Percentiles rank a stretch among this genome's conserved stretches.
Evolutionary conservation across 2,113 vertebrate species (phyloP).

Genomic region (Protomyctophum bolini): DNA sequence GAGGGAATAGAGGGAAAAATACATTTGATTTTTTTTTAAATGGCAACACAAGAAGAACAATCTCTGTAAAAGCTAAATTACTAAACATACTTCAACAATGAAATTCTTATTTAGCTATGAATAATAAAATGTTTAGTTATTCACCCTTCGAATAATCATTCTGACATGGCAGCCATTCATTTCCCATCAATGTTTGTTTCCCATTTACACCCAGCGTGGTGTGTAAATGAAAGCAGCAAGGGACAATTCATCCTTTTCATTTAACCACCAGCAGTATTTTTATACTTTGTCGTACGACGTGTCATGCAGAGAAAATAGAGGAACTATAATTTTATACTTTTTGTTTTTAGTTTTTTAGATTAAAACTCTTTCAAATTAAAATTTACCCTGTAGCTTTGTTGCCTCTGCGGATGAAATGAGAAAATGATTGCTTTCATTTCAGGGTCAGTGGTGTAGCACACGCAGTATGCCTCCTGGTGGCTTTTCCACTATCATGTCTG

Average conservation of each 20-base stretch:
- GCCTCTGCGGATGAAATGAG: not conserved
- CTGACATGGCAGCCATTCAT: not conserved
- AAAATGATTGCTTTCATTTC: slow-evolving; percentile 16
- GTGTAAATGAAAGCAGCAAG: slow-evolving; percentile 12
- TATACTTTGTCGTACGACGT: too few species aligned
- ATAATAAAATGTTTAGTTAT: not conserved
- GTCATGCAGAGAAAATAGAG: too few species aligned
- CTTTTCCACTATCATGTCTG: not conserved
- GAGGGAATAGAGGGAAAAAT: too few species aligned
- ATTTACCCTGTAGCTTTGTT: too few species aligned
- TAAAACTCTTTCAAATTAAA: too few species aligned
- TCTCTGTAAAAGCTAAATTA: not conserved
- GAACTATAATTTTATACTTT: too few species aligned
- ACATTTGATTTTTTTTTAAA: not conserved
- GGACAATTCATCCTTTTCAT: too few species aligned
- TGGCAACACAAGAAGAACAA: not conserved
- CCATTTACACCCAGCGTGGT: not conserved
- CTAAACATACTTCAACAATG: not conserved
- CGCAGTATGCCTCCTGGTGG: not conserved
- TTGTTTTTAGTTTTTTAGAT: too few species aligned
- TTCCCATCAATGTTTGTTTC: not conserved
- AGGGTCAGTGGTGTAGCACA: not conserved
- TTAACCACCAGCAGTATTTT: too few species aligned
- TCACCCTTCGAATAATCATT: not conserved
- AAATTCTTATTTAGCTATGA: not conserved